These are phyloP conservation scores for Anthoscopus minutus DNA, from an alignment of 2,113 vertebrate genomes.

Conservation along the genomic window DNA sequence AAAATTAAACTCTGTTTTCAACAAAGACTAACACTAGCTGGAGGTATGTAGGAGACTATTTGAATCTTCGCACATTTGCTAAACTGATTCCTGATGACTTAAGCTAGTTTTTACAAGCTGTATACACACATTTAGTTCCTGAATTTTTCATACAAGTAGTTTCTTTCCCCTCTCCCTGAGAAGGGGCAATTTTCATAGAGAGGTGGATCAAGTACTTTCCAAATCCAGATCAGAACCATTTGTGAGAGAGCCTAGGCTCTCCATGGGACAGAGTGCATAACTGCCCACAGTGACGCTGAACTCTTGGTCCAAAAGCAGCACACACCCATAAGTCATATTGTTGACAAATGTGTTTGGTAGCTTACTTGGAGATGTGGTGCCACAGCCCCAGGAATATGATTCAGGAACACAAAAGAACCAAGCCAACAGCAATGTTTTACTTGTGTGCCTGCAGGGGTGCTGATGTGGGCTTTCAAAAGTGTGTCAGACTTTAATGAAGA, in stretches of 20 bases:
- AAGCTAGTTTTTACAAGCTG: not conserved
- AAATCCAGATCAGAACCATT: not conserved
- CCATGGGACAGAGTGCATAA: not conserved
- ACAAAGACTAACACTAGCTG: not conserved
- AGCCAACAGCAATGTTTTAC: not conserved
- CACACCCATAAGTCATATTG: rapidly evolving
- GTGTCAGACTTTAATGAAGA: not conserved
- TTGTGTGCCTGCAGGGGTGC: not conserved
- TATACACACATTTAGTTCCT: not conserved
- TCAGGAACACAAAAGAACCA: not conserved
- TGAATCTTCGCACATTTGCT: not conserved
- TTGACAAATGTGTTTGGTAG: not conserved
- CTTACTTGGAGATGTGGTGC: not conserved
- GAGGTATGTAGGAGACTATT: not conserved
- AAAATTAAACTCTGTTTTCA: not conserved
- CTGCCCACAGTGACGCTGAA: rapidly evolving
- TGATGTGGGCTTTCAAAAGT: not conserved
- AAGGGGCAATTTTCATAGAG: not conserved
- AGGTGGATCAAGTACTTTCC: not conserved
- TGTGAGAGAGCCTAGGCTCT: not conserved
- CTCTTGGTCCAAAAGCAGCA: not conserved
- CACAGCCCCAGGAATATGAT: not conserved
- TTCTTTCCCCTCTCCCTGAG: not conserved
- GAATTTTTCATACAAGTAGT: not conserved
- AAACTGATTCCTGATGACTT: not conserved